Base-by-base conservation (phyloP, 2,113 vertebrate species). In the Ammodytes dubius region DNA sequence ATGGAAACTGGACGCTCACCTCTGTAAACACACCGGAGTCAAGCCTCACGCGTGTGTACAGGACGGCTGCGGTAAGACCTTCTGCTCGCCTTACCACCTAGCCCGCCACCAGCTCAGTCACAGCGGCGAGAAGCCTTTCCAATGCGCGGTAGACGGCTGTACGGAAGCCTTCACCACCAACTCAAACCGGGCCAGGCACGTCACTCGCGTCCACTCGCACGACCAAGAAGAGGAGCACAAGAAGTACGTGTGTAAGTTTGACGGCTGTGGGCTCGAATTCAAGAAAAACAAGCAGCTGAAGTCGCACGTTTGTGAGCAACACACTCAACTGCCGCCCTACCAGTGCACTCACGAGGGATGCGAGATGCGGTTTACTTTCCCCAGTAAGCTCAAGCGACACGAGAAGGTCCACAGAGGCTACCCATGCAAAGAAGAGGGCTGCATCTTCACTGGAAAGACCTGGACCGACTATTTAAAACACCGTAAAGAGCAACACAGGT, bases 401-500 rank as follows among this genome's bases (percentile, higher is more conserved):
- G 93, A 96, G 87, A 99, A 99, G 91, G 93, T 95, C n/a, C 98
- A 99, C 27, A 88, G 93, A 96, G 98, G 97, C 0, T 99, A 99
- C 47, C 59, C 88, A 0, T 99, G 98, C 92, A 81, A 85, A 67
- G 96, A 95, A 71, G 95, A 95, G 70, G 89, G 74, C 84, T 99
- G 98, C 87, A 77, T 63, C 0, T 98, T 97, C 89, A 88, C 92
- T 0, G 98, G 90, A 5, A 97, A 96, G 88, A 99, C 96, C 3
- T 99, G 98, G 98, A 97, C 97, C 0, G 97, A 98, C 37, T 94
- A 95, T 56, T 66, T 94, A 77, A 96, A 95, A 82, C 98, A 99
- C 72, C 88, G 88, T 63, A 96, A 88, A 88, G 92, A 94, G 45
- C 74, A 75, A 57, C 98, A 99, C 86, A 66, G 82, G 84, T 93